These are phyloP conservation scores for Coranthus polyacanthus DNA, from an alignment of 2,797 vertebrate genomes.

Conservation along the genomic window DNA sequence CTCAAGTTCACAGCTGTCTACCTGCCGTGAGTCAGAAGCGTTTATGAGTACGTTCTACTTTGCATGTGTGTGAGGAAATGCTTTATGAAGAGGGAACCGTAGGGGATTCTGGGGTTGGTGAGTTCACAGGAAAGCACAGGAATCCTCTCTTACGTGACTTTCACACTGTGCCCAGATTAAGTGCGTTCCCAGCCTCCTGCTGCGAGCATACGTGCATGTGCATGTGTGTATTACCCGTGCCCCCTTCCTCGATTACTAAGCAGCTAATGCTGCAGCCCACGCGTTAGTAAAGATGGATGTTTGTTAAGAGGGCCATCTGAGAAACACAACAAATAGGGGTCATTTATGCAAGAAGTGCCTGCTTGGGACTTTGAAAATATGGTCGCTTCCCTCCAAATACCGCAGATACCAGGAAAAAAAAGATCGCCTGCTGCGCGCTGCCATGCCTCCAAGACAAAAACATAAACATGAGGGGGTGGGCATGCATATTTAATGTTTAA, in stretches of 20 bases:
- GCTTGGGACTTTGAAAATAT: conserved; percentile 30
- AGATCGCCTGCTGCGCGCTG: conserved; percentile 34
- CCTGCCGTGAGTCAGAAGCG: conserved; percentile 24
- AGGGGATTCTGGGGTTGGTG: conserved; percentile 30
- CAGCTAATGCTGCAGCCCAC: conserved; percentile 29
- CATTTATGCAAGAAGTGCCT: conserved; percentile 2
- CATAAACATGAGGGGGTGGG: conserved; percentile 70
- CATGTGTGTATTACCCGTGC: neutral
- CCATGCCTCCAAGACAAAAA: conserved; percentile 68
- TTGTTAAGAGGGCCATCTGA: conserved; percentile 29
- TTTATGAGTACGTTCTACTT: conserved; percentile 19
- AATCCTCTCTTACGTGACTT: conserved; percentile 73
- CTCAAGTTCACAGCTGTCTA: conserved; percentile 24
- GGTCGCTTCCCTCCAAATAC: conserved; percentile 26
- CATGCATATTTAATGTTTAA: conserved; percentile 79
- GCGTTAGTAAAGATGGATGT: conserved; percentile 48
- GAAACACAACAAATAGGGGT: conserved; percentile 37
- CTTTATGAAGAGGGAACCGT: conserved; percentile 33
- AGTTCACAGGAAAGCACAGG: conserved; percentile 62
- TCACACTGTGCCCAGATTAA: conserved; percentile 75
- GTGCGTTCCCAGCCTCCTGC: conserved; percentile 67
- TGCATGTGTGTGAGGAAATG: conserved; percentile 38
- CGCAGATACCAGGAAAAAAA: conserved; percentile 27
- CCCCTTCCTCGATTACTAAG: conserved; percentile 23
- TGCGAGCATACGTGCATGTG: conserved; percentile 21